Conservation (phyloP, 2,888 invertebrate species). For the Autographa pulchrina region DNA sequence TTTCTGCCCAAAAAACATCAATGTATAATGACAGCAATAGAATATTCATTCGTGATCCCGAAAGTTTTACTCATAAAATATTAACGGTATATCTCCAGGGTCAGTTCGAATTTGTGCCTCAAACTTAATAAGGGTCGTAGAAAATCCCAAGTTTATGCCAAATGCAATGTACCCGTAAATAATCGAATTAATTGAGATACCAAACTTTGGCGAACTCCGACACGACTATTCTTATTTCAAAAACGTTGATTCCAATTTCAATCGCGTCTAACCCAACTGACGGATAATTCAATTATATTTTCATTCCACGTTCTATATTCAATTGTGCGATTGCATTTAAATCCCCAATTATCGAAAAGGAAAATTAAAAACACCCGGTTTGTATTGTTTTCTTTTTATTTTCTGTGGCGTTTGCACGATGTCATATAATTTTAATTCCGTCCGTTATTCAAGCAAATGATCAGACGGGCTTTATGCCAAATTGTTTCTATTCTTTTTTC, state of each 20-base stretch:
- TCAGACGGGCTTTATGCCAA: conserved; percentile 53
- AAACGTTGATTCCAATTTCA: conserved; percentile 52
- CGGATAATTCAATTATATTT: conserved; percentile 40
- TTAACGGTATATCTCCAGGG: conserved; percentile 66
- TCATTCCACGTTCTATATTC: conserved; percentile 33
- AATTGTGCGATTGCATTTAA: conserved; percentile 18
- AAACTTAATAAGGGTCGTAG: conserved; percentile 63
- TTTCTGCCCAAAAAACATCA: conserved; percentile 38
- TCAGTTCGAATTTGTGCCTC: conserved; percentile 59
- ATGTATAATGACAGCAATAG: conserved; percentile 56
- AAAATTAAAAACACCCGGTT: conserved; percentile 21
- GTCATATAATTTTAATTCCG: conserved; percentile 47
- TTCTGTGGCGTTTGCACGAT: conserved; percentile 22
- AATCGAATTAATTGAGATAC: conserved; percentile 48
- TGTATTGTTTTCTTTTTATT: conserved; percentile 19
- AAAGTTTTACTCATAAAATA: conserved; percentile 73
- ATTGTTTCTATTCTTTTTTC: conserved; percentile 38
- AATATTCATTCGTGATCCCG: conserved; percentile 71
- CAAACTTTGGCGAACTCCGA: conserved; percentile 28
- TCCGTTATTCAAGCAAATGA: conserved; percentile 30
- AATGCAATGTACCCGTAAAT: conserved; percentile 55
- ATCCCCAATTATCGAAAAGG: conserved; percentile 9
- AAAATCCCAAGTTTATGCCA: conserved; percentile 64
- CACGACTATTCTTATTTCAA: conserved; percentile 40
- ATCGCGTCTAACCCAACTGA: conserved; percentile 31